Conservation (phyloP, 2,797 vertebrate species). For the Peromyscus eremicus region DNA sequence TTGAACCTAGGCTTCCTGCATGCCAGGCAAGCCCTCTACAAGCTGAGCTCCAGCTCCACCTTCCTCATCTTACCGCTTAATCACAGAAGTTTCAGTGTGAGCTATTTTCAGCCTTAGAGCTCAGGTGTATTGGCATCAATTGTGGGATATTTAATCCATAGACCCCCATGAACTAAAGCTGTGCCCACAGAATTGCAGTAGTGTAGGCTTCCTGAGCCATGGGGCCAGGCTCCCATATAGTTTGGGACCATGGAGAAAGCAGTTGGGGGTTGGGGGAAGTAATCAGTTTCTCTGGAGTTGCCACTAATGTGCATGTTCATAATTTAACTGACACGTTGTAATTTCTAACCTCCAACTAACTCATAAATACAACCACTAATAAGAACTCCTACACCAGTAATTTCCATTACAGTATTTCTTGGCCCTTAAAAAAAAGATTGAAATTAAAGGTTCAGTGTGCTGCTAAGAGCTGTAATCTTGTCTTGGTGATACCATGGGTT, state of each 20-base stretch:
- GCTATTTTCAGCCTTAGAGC: not conserved
- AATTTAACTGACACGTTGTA: conserved; percentile 10
- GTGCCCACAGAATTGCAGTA: not conserved
- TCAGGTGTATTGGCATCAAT: not conserved
- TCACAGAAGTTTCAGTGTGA: not conserved
- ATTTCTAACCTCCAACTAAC: conserved; percentile 35
- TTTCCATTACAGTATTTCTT: conserved; percentile 36
- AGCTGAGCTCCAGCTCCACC: not conserved
- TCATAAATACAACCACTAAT: conserved; percentile 17
- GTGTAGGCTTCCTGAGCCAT: not conserved
- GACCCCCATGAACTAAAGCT: not conserved
- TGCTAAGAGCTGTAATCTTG: not conserved
- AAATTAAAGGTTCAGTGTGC: conserved; percentile 27
- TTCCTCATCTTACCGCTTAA: not conserved
- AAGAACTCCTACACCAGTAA: conserved; percentile 16
- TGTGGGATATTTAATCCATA: not conserved
- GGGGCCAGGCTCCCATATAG: not conserved
- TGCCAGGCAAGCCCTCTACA: no score
- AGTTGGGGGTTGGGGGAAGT: not conserved
- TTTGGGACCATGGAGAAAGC: not conserved
- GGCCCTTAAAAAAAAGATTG: conserved; percentile 44
- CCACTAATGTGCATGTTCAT: conserved; percentile 4
- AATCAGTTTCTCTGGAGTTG: not conserved
- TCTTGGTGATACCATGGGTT: not conserved
- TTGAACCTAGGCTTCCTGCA: not conserved